Percentiles rank a stretch among this genome's conserved stretches.
These are phyloP conservation scores for Syrrhaptes paradoxus DNA, from an alignment of 2,113 vertebrate species.

Conservation along the genomic window DNA sequence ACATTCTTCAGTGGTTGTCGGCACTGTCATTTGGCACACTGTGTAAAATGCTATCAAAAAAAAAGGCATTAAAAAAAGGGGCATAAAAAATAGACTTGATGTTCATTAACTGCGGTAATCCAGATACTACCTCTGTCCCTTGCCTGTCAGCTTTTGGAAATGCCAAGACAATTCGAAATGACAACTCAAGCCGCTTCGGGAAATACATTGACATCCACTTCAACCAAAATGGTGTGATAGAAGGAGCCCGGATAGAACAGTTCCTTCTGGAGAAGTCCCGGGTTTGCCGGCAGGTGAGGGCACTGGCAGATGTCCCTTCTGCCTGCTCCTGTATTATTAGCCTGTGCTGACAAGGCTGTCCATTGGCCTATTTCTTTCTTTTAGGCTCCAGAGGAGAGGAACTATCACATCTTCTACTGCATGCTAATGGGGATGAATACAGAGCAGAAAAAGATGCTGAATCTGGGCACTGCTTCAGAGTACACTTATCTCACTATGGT, in stretches of 20 bases:
- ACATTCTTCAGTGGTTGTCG: neutral
- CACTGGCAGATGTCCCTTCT: neutral
- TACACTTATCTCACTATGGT: conserved; percentile 94
- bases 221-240: conserved; percentile 83
- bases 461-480: conserved; percentile 83
- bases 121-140: neutral
- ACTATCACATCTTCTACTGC: conserved; percentile 97
- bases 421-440: conserved; percentile 91
- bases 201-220: conserved; percentile 95
- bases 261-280: conserved; percentile 97
- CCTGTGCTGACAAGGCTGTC: neutral
- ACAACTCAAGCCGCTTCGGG: conserved; percentile 98
- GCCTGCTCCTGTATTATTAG: neutral
- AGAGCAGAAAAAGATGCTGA: conserved; percentile 90
- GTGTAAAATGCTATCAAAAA: neutral
- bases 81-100: neutral
- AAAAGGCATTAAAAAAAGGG: neutral
- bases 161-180: conserved; percentile 93
- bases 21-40: neutral
- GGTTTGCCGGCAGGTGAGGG: conserved; percentile 91
- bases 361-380: neutral
- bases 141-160: conserved; percentile 90
- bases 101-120: neutral
- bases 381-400: conserved; percentile 91
- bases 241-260: conserved; percentile 91